Base-by-base conservation (phyloP, 2,888 invertebrate species). In the Sicus ferrugineus region DNA sequence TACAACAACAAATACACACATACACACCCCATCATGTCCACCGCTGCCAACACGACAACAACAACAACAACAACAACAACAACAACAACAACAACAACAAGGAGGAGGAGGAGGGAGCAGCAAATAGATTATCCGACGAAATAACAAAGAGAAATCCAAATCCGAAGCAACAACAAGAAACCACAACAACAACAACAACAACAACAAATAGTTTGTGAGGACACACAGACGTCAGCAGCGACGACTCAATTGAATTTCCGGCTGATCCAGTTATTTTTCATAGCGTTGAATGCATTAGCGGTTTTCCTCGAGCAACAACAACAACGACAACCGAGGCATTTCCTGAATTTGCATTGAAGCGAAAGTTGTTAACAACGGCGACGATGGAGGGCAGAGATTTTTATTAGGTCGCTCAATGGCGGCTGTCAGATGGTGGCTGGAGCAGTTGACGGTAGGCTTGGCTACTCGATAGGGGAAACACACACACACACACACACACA, bases 191-290 rank as follows among this genome's bases (percentile, higher is more conserved):
- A 23, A 61, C 34, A 9, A 23, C 23, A 59, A 14, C 14, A 56
- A 23, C 23, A 56, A 26, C 5, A 50, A 28, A n/a, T 5, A 19
- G 11, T n/a, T 19, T 14, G 9, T 26, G 4, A 23, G 26, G 21
- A 21, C 9, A 23, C 26, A 9, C 34, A 67, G 70, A 72, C 72
- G 70, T 65, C 67, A 63, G 42, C 46, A 65, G 68, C 65, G 69
- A 68, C 71, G 71, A 71, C 80, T 82, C 77, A 80, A 80, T 82
- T 81, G 81, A 79, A 81, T 80, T 83, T 81, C 81, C 83, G 82
- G 74, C 82, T 81, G 81, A 75, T 78, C 82, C 77, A 82, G 76
- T 82, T 82, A 80, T 76, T 76, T n/a, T 78, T 80, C 78, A 80
- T 80, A 79, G 80, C 42, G 50, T 59, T 48, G 58, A 50, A 59